Base-by-base conservation (phyloP, 2,797 vertebrate species). In the Rhinella marina region DNA sequence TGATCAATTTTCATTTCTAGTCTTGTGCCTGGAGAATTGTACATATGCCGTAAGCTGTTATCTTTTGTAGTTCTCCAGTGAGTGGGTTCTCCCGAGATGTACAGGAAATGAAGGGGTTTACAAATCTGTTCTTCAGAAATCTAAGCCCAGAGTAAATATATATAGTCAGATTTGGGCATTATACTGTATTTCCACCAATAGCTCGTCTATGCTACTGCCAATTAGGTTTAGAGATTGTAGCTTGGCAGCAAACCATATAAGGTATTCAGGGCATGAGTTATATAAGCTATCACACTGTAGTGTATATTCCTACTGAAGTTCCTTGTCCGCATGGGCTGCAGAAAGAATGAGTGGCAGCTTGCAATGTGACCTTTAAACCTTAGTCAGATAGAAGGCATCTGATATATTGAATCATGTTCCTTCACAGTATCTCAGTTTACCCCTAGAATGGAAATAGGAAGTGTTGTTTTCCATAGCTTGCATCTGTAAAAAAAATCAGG, bases 1-100 rank as follows among this genome's bases (percentile, higher is more conserved):
- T 86, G 88, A 86, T 27, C 57, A 86, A 85, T 88, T 88, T 88
- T 57, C 25, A 78, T 89, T 88, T 82, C 79, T 77, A 77, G 59
- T 50, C 61, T 68, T 78, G 88, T 61, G 68, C 52, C 84, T 89
- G 8, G 87, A 84, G 82, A 88, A 80, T 81, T 68, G 72, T 82
- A 54, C 84, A 82, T 86, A 86, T 89, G 88, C 50, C 27, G 50
- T 57, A 77, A 70, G 83, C 87, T 85, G 83, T 76, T 61, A 81
- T 88, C 50, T 72, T 86, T 82, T 86, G 79, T 68, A 61, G 50
- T 85, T 59, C 72, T 82, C 32, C 77, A 61, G n/a, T 78, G 70
- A 77, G 50, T 78, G 84, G 59, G 59, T 61, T 89, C 59, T 56
- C 52, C 64, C 14, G 52, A 84, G 73, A 88, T 41, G 16, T 79